Evolutionary conservation across 2,797 vertebrate genomes (phyloP), one percentile per base, ranked within the genome.

Genomic region (Pipistrellus pygmaeus): DNA sequence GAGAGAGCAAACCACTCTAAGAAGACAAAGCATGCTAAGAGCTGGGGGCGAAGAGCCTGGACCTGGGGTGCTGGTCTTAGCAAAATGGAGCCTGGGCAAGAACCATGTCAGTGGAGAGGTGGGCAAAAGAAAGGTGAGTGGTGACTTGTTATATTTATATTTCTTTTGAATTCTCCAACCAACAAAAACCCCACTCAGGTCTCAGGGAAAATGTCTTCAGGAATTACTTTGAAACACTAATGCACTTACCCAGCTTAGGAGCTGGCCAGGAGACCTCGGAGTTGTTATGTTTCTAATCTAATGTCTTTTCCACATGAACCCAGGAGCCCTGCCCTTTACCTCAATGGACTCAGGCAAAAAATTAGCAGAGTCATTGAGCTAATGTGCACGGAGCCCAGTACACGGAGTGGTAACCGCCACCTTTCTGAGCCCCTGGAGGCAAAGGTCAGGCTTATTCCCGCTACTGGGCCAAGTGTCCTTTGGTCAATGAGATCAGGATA

Each of bases 21-120:
- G 10, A 13, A 6, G 35, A 32, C 30, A 2, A 10, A 17, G 0
- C 2, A 2, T 1, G 9, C 55, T 18, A 8, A 10, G 51, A 48
- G 17, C 15, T 2, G 11, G 5, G n/a, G 18, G 0, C 1, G 7
- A 13, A 11, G 17, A 46, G 13, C 2, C 4, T 0, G 8, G 15
- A 3, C 6, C 1, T 0, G 25, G 5, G 4, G 6, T 44, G 2
- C 13, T 8, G 53, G 5, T 4, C 4, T 81, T 25, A 15, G 17
- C 35, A 23, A 18, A 11, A 0, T 0, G 35, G 68, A 21, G 0
- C 1, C 0, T 18, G 1, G 32, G 48, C 9, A 32, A 2, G 38
- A 18, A 13, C 69, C 8, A 0, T 14, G 11, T 8, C 1, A 32
- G 20, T 0, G 14, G 60, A n/a, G 60, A 64, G 60, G 3, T 64